These are phyloP conservation scores for Drosophila anceps DNA, from an alignment of 2,888 invertebrate genomes.

Conservation along the genomic window DNA sequence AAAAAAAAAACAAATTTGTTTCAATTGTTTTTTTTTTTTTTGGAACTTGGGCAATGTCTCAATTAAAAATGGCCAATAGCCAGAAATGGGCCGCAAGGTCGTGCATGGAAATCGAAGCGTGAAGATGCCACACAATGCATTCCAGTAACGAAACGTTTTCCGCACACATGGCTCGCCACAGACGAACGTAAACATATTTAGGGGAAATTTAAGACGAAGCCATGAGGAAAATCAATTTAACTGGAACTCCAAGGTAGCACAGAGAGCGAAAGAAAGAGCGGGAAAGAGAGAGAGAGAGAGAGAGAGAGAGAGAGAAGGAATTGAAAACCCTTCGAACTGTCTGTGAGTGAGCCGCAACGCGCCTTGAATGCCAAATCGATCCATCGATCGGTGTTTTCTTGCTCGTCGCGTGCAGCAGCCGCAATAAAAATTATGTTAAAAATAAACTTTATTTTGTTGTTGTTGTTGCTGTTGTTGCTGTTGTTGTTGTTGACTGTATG, in stretches of 20 bases:
- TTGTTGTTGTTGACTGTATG: neutral
- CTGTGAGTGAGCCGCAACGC: conserved; percentile 41
- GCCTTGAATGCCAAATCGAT: conserved; percentile 64
- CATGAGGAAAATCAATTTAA: conserved; percentile 55
- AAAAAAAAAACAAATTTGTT: conserved; percentile 13
- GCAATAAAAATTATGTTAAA: conserved; percentile 76
- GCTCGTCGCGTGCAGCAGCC: conserved; percentile 71
- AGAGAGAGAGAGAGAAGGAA: neutral
- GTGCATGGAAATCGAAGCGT: conserved; percentile 34
- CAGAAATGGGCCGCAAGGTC: conserved; percentile 46
- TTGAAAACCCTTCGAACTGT: conserved; percentile 23
- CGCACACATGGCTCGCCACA: conserved; percentile 58
- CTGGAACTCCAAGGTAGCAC: conserved; percentile 44
- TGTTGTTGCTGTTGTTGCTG: neutral
- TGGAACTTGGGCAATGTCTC: conserved; percentile 55
- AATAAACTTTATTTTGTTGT: conserved; percentile 62
- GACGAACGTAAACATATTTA: conserved; percentile 3
- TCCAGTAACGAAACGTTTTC: conserved; percentile 58
- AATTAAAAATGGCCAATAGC: conserved; percentile 49
- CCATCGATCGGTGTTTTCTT: conserved; percentile 30
- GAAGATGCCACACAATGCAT: conserved; percentile 46
- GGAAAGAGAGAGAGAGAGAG: conserved; percentile 5
- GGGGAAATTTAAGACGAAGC: conserved; percentile 45
- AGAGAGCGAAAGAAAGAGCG: neutral
- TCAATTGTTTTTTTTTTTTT: conserved; percentile 25